These are phyloP conservation scores for Puma concolor DNA, from an alignment of 2,113 vertebrate genomes.

Conservation along the genomic window DNA sequence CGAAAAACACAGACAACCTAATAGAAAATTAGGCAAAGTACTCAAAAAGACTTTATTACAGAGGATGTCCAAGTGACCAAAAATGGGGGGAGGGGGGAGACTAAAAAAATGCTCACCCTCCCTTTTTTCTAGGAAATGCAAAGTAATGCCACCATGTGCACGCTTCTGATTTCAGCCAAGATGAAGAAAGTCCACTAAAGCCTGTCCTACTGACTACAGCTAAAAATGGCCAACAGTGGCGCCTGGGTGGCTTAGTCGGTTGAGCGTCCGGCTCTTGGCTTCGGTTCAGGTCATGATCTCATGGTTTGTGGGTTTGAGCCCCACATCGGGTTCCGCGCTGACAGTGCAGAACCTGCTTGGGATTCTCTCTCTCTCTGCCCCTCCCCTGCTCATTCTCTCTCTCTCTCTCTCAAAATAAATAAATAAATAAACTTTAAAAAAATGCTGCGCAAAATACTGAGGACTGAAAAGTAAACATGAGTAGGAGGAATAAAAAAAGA, in stretches of 20 bases:
- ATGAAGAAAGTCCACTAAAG: neutral
- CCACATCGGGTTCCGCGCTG: no score
- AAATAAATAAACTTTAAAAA: neutral
- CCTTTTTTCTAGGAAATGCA: neutral
- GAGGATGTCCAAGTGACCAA: neutral
- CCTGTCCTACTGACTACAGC: neutral
- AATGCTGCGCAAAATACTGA: neutral
- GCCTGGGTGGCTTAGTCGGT: no score
- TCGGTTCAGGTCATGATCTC: no score
- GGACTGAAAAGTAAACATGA: neutral
- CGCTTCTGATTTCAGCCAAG: neutral
- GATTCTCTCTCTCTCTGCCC: no score
- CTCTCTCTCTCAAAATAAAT: no score
- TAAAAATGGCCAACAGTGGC: neutral
- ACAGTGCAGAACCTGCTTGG: no score
- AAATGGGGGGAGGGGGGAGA: neutral
- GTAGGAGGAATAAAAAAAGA: neutral
- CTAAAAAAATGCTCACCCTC: neutral
- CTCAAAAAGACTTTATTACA: neutral
- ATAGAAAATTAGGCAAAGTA: slow-evolving; percentile 11
- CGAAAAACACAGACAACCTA: neutral
- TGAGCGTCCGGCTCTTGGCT: no score
- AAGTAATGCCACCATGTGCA: neutral
- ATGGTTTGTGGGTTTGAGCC: no score
- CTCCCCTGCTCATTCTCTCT: no score